Evolutionary conservation across 1,140 invertebrate species (phyloP).

Genomic region (Rhyzopertha dominica): DNA sequence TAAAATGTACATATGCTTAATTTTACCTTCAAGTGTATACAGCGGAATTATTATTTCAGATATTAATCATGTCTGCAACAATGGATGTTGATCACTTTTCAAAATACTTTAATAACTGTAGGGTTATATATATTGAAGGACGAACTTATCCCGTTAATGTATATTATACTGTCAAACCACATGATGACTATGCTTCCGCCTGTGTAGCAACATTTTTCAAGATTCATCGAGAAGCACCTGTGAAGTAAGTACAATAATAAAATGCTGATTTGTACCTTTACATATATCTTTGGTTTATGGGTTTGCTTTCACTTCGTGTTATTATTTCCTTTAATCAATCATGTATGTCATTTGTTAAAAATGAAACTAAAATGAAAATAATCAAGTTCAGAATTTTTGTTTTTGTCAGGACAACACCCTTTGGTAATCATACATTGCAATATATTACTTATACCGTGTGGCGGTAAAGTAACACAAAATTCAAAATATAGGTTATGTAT

Average conservation of each 20-base stretch:
- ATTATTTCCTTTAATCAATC: too few species aligned
- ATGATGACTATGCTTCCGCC: slow-evolving; percentile 80
- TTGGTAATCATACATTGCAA: too few species aligned
- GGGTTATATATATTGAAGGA: slow-evolving; percentile 85
- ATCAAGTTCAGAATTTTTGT: too few species aligned
- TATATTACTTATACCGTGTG: too few species aligned
- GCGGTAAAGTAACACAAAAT: too few species aligned
- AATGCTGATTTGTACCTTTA: too few species aligned
- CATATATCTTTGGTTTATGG: too few species aligned
- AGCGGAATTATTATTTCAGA: slow-evolving; percentile 43
- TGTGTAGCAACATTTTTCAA: slow-evolving; percentile 85
- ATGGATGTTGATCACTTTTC: slow-evolving; percentile 93
- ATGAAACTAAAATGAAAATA: too few species aligned
- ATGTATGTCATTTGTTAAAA: too few species aligned
- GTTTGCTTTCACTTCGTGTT: too few species aligned
- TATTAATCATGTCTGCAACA: slow-evolving; percentile 91
- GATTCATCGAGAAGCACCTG: slow-evolving; percentile 77
- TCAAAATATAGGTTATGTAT: too few species aligned
- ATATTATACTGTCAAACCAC: slow-evolving; percentile 66
- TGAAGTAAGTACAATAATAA: slow-evolving; percentile 75
- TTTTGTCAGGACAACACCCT: too few species aligned
- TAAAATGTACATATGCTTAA: not conserved
- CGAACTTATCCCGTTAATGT: slow-evolving; percentile 80
- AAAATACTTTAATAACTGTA: slow-evolving; percentile 82
- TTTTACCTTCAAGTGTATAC: slow-evolving; percentile 2